Evolutionary conservation across 2,888 invertebrate genomes (phyloP).

Genomic region (Isoperla grammatica): DNA sequence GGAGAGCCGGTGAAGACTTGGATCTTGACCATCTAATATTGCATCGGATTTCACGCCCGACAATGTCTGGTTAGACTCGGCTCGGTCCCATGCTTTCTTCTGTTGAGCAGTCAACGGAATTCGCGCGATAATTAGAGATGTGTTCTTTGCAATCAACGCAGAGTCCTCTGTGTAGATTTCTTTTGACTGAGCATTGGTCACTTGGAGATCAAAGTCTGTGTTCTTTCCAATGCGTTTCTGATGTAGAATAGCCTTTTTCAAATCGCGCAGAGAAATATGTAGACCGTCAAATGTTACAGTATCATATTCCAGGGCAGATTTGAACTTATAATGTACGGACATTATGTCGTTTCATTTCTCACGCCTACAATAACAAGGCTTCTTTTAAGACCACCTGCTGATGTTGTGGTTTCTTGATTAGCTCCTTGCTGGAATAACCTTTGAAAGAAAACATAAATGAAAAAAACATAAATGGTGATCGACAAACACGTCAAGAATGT

Average conservation of each 20-base stretch:
- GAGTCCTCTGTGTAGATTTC: constrained; percentile 92
- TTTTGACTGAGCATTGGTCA: constrained; percentile 95
- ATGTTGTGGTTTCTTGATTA: no score
- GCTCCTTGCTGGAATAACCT: no score
- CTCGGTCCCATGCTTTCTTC: constrained; percentile 55
- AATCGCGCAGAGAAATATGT: constrained; percentile 90
- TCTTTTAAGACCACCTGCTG: no score
- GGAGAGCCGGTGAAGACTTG: constrained; percentile 26
- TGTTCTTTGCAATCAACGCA: constrained; percentile 92
- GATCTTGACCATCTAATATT: constrained; percentile 28
- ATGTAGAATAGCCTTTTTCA: constrained; percentile 91
- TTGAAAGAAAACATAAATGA: no score
- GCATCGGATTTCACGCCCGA: constrained; percentile 26
- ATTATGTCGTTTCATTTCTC: constrained; percentile 44
- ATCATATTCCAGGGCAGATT: constrained; percentile 92
- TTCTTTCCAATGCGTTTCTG: constrained; percentile 93
- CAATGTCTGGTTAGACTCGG: constrained; percentile 34
- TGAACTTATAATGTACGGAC: constrained; percentile 99
- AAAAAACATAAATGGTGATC: no score
- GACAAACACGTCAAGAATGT: no score
- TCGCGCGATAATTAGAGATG: constrained; percentile 90
- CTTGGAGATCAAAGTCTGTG: constrained; percentile 92
- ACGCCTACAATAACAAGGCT: no score
- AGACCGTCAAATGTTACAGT: constrained; percentile 96
- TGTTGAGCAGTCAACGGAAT: constrained; percentile 78